phyloP scores from a whole-genome alignment of 2,888 invertebrate genomes.

The Metallyticus violacea region DNA sequence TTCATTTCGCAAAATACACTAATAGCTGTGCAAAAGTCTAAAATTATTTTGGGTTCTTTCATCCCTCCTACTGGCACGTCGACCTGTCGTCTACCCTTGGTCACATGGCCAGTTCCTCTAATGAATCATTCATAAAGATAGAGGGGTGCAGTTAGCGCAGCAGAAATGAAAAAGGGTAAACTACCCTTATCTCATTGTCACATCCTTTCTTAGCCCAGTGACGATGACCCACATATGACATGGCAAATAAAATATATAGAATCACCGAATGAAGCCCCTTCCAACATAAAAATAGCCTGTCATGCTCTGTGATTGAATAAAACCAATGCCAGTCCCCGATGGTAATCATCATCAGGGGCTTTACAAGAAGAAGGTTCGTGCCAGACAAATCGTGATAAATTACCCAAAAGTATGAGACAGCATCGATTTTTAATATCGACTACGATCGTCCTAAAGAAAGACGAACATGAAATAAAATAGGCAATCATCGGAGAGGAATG shows the following conservation, averaged over 20 bases:
- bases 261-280: neutral
- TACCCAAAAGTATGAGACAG: neutral
- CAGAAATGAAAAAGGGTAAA: neutral
- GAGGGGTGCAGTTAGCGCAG: neutral
- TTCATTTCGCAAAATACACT: too few relatives aligned
- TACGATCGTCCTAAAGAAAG: neutral
- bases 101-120: neutral
- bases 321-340: neutral
- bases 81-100: neutral
- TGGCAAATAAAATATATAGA: neutral
- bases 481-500: neutral
- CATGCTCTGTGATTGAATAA: constrained; percentile 8
- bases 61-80: neutral
- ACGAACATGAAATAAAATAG: neutral
- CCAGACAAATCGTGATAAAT: constrained; percentile 6
- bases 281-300: constrained; percentile 1
- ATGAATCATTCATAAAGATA: constrained; percentile 4
- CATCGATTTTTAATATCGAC: neutral
- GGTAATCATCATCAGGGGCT: neutral
- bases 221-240: neutral
- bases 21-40: too few relatives aligned
- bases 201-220: neutral
- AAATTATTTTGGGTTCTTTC: neutral
- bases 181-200: neutral
- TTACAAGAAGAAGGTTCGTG: neutral